These are phyloP conservation scores for Odobenus rosmarus DNA, from an alignment of 2,113 vertebrate genomes.

Conservation along the genomic window DNA sequence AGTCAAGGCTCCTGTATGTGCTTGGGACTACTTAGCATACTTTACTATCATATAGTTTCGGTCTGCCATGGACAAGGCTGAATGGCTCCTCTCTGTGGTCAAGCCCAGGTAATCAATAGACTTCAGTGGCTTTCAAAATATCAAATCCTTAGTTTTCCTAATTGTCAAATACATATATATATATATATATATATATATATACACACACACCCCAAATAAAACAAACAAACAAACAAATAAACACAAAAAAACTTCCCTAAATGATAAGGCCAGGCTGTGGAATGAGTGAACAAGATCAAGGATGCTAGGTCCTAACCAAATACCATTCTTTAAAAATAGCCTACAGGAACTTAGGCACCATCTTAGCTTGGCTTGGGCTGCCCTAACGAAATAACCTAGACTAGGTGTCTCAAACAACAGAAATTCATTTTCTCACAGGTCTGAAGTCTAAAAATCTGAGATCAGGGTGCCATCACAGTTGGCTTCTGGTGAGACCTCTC, in stretches of 20 bases:
- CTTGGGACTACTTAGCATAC: background rate
- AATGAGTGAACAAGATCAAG: background rate
- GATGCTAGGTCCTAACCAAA: background rate
- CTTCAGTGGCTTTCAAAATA: background rate
- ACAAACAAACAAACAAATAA: background rate
- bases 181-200: too few relatives aligned
- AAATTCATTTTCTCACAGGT: background rate
- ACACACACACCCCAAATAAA: background rate
- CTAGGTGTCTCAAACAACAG: background rate
- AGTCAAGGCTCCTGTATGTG: background rate
- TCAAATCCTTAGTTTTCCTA: background rate
- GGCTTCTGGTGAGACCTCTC: background rate
- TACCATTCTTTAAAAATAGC: background rate
- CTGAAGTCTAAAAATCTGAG: background rate
- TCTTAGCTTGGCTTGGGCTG: background rate
- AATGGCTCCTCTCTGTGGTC: background rate
- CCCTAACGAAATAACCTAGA: background rate
- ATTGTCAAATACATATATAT: too few relatives aligned
- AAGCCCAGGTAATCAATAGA: background rate
- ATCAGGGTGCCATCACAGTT: background rate
- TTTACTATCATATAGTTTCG: background rate
- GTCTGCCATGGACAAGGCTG: background rate
- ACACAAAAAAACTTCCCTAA: background rate
- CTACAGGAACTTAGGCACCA: background rate
- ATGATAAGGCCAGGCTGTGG: background rate